phyloP scores from a whole-genome alignment of 1,140 invertebrate species.

The Bombus breviceps region DNA sequence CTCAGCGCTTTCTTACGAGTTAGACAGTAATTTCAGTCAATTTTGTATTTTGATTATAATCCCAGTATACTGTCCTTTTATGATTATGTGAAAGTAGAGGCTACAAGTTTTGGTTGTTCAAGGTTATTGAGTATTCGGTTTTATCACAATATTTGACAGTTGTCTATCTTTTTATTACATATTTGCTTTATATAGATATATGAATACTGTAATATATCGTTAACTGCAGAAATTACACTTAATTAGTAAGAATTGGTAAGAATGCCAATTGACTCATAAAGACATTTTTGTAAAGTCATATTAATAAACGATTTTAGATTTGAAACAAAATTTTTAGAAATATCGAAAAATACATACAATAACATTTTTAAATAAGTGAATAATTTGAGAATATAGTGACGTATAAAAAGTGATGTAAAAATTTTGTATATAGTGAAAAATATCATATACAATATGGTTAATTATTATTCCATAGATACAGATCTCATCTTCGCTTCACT shows the following conservation, averaged over 20 bases:
- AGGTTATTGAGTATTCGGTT: background rate
- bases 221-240: background rate
- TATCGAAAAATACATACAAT: no score
- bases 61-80: background rate
- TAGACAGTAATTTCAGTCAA: background rate
- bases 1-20: background rate
- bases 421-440: no score
- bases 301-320: no score
- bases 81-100: background rate
- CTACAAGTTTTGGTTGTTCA: background rate
- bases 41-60: background rate
- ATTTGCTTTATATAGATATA: background rate
- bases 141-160: background rate
- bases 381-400: no score
- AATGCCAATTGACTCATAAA: background rate
- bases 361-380: no score
- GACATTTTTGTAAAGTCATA: background rate
- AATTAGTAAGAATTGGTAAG: background rate
- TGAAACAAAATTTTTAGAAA: no score
- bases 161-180: background rate
- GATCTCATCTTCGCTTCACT: background rate
- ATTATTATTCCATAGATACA: no score
- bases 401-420: no score
- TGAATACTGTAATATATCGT: background rate
- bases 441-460: no score